Evolutionary conservation across 2,797 vertebrate species (phyloP), one percentile per base, ranked within the genome.

Genomic region (Lithobates sylvaticus): DNA sequence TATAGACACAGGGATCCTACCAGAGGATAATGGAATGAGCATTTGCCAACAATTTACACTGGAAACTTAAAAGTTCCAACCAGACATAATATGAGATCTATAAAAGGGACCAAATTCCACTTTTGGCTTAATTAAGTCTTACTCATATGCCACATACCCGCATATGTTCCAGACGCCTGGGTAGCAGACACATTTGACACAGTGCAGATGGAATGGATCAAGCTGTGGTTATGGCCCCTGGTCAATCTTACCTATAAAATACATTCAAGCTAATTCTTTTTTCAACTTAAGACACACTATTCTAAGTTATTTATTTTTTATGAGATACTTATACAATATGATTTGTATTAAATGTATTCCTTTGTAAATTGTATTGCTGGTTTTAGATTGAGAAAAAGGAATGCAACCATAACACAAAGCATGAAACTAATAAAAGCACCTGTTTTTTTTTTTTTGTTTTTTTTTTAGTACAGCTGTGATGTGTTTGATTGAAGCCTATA

Each of bases 81-180:
- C 71, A 84, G 83, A 78, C 83, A 78, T 84, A 84, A 84, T 84
- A 76, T 68, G 27, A 69, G 64, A 78, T 78, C 65, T 67, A 85
- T 78, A 85, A 85, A 78, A 65, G 76, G 76, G 70, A 85, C 69
- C 39, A 79, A 74, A 79, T 26, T 79, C 70, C 69, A 68, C 69
- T 64, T 74, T 67, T 32, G 61, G 77, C 42, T 80, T 80, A 79
- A 80, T 85, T 47, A 80, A 74, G 67, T 67, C 84, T 85, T 85
- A 78, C 77, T 85, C 76, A 85, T 82, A 82, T 82, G 80, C 80
- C 80, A 82, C 80, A 82, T 82, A 82, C 80, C 80, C 80, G 26
- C 80, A 82, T 27, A 36, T 74, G 36, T 80, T 74, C 77, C 84
- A 85, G 77, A 79, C 58, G 21, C 58, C 47, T 79, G 77, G 75